Evolutionary conservation across 2,113 vertebrate species (phyloP).

Genomic region (Machaerirhynchus nigripectus): DNA sequence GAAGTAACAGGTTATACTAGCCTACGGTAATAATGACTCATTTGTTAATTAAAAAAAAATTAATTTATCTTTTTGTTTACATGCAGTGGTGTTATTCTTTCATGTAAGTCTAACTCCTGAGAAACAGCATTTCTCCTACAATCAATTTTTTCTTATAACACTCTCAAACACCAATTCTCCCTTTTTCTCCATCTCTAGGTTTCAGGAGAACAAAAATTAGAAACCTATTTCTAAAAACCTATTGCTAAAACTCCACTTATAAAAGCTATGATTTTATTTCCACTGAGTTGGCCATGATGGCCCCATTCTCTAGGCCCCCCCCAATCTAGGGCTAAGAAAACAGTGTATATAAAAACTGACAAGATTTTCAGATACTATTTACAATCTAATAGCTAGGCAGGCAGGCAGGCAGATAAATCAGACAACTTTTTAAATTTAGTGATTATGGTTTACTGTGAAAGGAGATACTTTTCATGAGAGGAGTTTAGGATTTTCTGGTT

Average conservation of each 20-base stretch:
- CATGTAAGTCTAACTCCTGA: background rate
- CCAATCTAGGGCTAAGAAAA: background rate
- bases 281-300: background rate
- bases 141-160: background rate
- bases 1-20: background rate
- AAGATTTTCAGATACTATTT: background rate
- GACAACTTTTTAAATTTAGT: background rate
- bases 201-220: background rate
- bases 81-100: background rate
- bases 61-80: background rate
- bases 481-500: constrained; percentile 15
- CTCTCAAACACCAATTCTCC: background rate
- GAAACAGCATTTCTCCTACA: background rate
- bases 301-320: fast-evolving
- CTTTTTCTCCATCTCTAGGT: background rate
- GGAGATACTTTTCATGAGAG: background rate
- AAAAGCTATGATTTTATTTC: background rate
- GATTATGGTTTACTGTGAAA: background rate
- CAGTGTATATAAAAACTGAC: background rate
- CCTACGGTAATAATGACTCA: background rate
- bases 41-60: background rate
- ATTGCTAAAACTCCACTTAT: background rate
- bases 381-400: background rate
- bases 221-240: background rate
- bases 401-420: background rate